Base-by-base conservation (phyloP, 2,888 invertebrate genomes). In the Nomada goodeniana region DNA sequence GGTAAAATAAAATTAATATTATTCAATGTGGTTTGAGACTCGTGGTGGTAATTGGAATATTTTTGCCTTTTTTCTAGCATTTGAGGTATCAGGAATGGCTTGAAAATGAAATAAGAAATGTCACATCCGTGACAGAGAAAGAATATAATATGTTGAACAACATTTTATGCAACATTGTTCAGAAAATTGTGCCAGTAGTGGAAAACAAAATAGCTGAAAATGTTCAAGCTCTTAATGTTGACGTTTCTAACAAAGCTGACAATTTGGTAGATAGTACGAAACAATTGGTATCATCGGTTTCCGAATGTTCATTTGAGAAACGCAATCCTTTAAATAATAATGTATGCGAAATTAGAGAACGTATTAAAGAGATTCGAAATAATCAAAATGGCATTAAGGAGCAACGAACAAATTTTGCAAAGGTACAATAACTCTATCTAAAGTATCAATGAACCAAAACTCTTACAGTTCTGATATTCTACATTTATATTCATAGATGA, bases 161-260 rank as follows among this genome's bases (percentile, higher is more conserved):
- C 50, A 86, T 88, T 50, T 89, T 89, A 29, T 23, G 68, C 4
- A 86, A 81, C 72, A 72, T 92, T 9, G 87, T 90, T 13, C 81
- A 89, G 4, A 90, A 89, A 82, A 88, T 92, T 65, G 82, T 86
- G 2, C 70, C 91, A 47, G 67, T 91, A 18, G 83, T 91, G 44
- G 82, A 92, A 15, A 91, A 88, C 68, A 87, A 90, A 75, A 86
- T 93, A 52, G 86, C 89, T 23, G 89, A 91, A 72, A 91, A 91
- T 82, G 86, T 93, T 29, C 86, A 77, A 42, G 63, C 44, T 11
- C 79, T 92, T 13, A 88, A 90, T 20, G 68, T 87, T 7, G 80
- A 89, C 44, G 82, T 88, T 10, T 83, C 84, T n/a, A 64, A 84
- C 53, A 91, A 91, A 71, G 80, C 92, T 44, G 85, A 92, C 57